Conservation (phyloP, 2,113 vertebrate species). For the Megalops atlanticus region DNA sequence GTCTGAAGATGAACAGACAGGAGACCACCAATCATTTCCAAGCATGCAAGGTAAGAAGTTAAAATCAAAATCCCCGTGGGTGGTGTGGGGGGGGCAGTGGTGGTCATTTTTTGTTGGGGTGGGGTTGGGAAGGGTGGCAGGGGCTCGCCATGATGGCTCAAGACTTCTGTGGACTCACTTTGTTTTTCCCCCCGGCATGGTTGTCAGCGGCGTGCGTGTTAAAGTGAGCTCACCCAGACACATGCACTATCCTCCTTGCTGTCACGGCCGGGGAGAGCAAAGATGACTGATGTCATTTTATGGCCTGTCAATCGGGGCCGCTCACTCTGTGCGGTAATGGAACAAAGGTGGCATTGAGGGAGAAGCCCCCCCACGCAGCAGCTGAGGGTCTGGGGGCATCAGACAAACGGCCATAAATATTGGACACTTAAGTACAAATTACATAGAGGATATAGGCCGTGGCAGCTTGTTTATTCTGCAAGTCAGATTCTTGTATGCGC, state of each 20-base stretch:
- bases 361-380: slow-evolving; percentile 75
- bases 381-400: slow-evolving; percentile 67
- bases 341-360: slow-evolving; percentile 82
- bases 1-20: no score
- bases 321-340: slow-evolving; percentile 68
- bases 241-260: not conserved
- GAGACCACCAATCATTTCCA: no score
- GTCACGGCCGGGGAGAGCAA: slow-evolving; percentile 24
- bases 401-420: slow-evolving; percentile 71
- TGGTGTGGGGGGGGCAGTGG: not conserved
- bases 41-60: not conserved
- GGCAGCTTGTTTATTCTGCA: slow-evolving; percentile 75
- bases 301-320: slow-evolving; percentile 64
- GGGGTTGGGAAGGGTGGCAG: not conserved
- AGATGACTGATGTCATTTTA: slow-evolving; percentile 66
- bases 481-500: slow-evolving; percentile 42
- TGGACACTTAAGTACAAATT: slow-evolving; percentile 80
- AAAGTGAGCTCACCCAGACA: slow-evolving; percentile 3
- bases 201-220: not conserved
- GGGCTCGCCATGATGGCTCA: not conserved
- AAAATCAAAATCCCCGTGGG: not conserved
- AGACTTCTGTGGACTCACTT: not conserved
- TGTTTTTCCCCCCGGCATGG: not conserved
- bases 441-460: slow-evolving; percentile 81
- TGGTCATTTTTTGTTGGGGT: not conserved